Conservation (phyloP, 2,113 vertebrate genomes). For the Sigmodon hispidus region DNA sequence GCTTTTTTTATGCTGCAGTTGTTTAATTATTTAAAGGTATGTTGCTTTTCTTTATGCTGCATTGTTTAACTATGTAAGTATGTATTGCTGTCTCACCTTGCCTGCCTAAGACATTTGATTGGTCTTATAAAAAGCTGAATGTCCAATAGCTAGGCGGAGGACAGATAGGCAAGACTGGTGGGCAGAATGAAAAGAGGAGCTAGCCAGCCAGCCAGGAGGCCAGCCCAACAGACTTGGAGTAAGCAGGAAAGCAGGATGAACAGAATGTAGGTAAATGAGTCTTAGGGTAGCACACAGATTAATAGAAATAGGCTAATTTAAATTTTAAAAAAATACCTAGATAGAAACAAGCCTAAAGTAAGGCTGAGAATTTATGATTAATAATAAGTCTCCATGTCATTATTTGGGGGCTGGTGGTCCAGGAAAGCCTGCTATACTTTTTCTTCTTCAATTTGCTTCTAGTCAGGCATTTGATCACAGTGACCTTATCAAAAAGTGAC, state of each 20-base stretch:
- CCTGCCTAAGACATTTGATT: too few species aligned
- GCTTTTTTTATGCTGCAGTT: too few species aligned
- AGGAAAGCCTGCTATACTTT: not conserved
- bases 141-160: not conserved
- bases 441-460: not conserved
- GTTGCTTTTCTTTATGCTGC: too few species aligned
- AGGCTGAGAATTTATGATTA: not conserved
- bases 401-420: not conserved
- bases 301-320: not conserved
- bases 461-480: not conserved
- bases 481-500: not conserved
- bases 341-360: not conserved
- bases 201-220: not conserved
- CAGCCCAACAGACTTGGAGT: not conserved
- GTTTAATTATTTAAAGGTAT: too few species aligned
- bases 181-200: not conserved
- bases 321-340: not conserved
- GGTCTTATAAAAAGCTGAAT: too few species aligned
- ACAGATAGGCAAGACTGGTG: not conserved
- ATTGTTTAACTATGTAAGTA: too few species aligned
- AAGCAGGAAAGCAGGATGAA: not conserved
- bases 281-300: not conserved
- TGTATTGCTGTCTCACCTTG: too few species aligned
- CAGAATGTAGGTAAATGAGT: not conserved
- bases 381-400: not conserved